Conservation (phyloP, 1,140 invertebrate species). For the Rhopalosiphum maidis region DNA sequence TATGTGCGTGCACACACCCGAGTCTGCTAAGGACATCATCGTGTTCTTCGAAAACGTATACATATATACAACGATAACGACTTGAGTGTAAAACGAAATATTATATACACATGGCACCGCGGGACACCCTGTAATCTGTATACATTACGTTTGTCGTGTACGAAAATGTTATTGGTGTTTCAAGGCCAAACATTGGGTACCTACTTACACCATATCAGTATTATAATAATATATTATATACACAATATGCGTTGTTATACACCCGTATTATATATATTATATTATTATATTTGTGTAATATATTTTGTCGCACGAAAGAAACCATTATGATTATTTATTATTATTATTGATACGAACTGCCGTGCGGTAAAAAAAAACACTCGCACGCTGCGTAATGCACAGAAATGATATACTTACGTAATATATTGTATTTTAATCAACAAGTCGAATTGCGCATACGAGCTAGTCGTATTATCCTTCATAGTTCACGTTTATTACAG, state of each 20-base stretch:
- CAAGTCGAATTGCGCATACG: too few relatives aligned
- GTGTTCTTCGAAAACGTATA: background rate
- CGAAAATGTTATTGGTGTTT: constrained; percentile 15
- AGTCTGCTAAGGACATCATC: background rate
- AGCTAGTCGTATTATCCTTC: too few relatives aligned
- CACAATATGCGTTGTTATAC: background rate
- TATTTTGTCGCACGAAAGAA: background rate
- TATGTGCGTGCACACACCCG: background rate
- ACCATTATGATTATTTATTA: background rate
- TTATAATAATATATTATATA: background rate
- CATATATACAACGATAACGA: background rate
- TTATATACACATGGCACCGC: background rate
- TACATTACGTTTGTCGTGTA: constrained; percentile 17
- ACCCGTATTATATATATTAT: background rate
- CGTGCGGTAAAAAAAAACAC: background rate
- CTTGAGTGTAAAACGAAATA: background rate
- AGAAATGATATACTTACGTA: too few relatives aligned
- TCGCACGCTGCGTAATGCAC: too few relatives aligned
- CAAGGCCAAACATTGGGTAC: background rate
- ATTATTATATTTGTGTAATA: background rate
- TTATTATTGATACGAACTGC: background rate
- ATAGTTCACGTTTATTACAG: too few relatives aligned
- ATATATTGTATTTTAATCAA: too few relatives aligned
- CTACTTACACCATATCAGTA: background rate
- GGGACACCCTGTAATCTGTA: constrained; percentile 11